A percentile compares a stretch with the other conserved stretches of the same genome.
Evolutionary conservation across 2,797 vertebrate species (phyloP).

Genomic region (Karalla daura): DNA sequence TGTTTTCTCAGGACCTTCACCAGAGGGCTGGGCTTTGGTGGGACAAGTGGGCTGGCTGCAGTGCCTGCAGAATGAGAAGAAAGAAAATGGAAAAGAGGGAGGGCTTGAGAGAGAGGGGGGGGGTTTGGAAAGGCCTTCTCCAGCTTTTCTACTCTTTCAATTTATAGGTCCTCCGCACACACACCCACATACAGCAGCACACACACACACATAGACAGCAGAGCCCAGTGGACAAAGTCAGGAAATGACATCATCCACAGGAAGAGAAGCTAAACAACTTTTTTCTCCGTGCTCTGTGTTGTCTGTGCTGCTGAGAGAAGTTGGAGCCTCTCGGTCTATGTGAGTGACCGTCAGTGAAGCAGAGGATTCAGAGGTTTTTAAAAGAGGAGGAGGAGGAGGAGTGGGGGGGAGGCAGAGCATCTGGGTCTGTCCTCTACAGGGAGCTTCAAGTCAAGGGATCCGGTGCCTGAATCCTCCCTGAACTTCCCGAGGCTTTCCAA

Average conservation of each 20-base stretch:
- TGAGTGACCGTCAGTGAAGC: slow-evolving; percentile 44
- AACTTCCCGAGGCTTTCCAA: slow-evolving; percentile 67
- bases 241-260: slow-evolving; percentile 93
- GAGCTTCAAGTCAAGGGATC: slow-evolving; percentile 54
- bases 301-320: slow-evolving; percentile 57
- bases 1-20: slow-evolving; percentile 72
- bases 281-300: slow-evolving; percentile 64
- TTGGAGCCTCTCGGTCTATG: slow-evolving; percentile 58
- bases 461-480: slow-evolving; percentile 54
- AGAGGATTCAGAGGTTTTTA: slow-evolving; percentile 60
- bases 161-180: slow-evolving; percentile 72
- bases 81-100: slow-evolving; percentile 40
- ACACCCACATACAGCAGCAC: slow-evolving; percentile 53
- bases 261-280: slow-evolving; percentile 84
- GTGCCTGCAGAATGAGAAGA: slow-evolving; percentile 53
- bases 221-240: slow-evolving; percentile 83
- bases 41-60: slow-evolving; percentile 51
- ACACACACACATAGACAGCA: slow-evolving; percentile 46
- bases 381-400: too few species aligned
- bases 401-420: slow-evolving; percentile 49
- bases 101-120: slow-evolving; percentile 38
- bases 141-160: slow-evolving; percentile 67
- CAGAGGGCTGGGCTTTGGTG: slow-evolving; percentile 60
- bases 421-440: slow-evolving; percentile 56
- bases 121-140: slow-evolving; percentile 59